phyloP scores from a whole-genome alignment of 92 coral and sea anemone species.

The Phenganax stokvisi region DNA sequence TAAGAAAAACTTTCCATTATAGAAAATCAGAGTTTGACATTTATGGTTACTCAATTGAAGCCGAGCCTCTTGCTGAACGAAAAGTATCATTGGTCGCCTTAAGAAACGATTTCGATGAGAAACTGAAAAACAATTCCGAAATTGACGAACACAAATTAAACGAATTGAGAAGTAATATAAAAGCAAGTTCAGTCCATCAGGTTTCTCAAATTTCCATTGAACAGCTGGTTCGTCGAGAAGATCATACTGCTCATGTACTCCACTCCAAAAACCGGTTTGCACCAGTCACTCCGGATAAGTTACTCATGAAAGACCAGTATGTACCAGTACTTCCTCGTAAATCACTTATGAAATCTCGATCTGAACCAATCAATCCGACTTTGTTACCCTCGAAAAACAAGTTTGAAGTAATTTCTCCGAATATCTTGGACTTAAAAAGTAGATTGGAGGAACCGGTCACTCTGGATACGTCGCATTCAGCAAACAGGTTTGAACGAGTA shows the following conservation, averaged over 20 bases:
- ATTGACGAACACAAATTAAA: not conserved
- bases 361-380: too few species aligned
- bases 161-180: not conserved
- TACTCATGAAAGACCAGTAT: too few species aligned
- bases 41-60: not conserved
- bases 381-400: too few species aligned
- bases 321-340: too few species aligned
- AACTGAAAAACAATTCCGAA: not conserved
- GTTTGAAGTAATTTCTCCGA: too few species aligned
- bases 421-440: too few species aligned
- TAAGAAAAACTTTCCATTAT: not conserved
- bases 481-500: too few species aligned
- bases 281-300: slow-evolving; percentile 2
- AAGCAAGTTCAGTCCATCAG: not conserved
- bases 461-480: too few species aligned
- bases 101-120: not conserved
- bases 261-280: not conserved
- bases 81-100: not conserved
- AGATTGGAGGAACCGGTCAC: too few species aligned
- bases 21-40: not conserved
- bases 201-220: not conserved
- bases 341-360: too few species aligned
- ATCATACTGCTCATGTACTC: not conserved
- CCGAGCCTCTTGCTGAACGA: not conserved
- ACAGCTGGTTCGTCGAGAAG: not conserved